Evolutionary conservation across 2,797 vertebrate genomes (phyloP).

Genomic region (Alectoris magna): DNA sequence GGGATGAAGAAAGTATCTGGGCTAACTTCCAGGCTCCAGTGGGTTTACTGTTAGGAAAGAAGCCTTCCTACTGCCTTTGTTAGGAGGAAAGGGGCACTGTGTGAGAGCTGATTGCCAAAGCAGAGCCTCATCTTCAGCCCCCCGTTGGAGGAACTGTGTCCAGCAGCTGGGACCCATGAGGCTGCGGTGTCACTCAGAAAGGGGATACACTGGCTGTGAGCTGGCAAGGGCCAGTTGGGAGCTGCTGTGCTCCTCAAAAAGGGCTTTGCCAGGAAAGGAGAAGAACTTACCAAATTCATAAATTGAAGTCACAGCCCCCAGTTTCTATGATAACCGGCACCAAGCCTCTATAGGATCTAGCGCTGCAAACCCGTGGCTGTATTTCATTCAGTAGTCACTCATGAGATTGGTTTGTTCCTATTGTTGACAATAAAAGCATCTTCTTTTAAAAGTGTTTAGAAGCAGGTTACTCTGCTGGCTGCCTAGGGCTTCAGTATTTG

Average conservation of each 20-base stretch:
- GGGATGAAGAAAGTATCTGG: neutral
- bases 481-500: neutral
- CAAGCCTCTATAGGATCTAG: neutral
- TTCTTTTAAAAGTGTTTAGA: neutral
- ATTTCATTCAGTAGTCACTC: neutral
- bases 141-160: neutral
- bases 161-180: neutral
- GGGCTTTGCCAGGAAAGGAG: constrained; percentile 32
- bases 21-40: neutral
- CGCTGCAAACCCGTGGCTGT: neutral
- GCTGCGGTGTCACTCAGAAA: neutral
- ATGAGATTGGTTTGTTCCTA: neutral
- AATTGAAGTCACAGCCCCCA: neutral
- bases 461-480: neutral
- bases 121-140: neutral
- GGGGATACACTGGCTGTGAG: neutral
- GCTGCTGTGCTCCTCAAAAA: neutral
- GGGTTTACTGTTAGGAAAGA: neutral
- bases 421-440: neutral
- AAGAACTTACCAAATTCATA: neutral
- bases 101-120: neutral
- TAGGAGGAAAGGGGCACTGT: neutral
- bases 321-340: neutral
- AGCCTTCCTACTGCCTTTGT: neutral
- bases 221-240: neutral